A percentile compares a stretch with the other conserved stretches of the same genome.
Conservation (phyloP, 2,113 vertebrate species). For the Microtus ochrogaster region DNA sequence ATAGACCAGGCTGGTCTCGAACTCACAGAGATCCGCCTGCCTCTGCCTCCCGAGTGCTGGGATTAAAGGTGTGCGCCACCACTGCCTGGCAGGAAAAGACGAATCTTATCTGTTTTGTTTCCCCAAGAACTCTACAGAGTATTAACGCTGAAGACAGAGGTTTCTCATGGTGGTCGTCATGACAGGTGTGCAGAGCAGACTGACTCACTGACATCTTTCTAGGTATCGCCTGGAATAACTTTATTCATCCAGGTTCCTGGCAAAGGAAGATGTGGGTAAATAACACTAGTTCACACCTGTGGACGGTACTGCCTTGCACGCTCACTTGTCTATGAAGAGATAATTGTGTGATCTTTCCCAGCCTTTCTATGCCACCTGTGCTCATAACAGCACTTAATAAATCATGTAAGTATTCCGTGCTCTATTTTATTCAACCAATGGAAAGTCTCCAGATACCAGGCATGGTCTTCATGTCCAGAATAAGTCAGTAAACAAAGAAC, state of each 20-base stretch:
- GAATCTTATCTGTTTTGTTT: background rate
- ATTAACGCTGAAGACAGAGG: background rate
- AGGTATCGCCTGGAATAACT: background rate
- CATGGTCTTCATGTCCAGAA: background rate
- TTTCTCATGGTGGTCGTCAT: background rate
- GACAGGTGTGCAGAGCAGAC: background rate
- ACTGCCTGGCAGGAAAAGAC: background rate
- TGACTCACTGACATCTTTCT: background rate
- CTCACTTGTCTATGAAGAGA: background rate
- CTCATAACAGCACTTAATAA: background rate
- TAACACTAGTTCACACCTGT: background rate
- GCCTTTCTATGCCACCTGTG: background rate
- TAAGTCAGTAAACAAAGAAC: background rate
- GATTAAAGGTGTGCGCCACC: too few species aligned
- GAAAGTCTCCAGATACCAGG: background rate
- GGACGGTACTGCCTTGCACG: too few species aligned
- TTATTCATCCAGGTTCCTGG: background rate
- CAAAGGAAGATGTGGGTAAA: background rate
- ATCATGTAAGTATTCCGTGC: background rate
- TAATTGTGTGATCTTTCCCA: background rate
- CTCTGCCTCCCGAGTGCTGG: too few species aligned
- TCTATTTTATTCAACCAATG: background rate
- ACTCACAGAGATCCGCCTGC: too few species aligned
- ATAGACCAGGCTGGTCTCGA: too few species aligned
- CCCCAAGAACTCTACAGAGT: background rate